Base-by-base conservation (phyloP, 2,888 invertebrate genomes). In the Zaprionus lineosus region DNA sequence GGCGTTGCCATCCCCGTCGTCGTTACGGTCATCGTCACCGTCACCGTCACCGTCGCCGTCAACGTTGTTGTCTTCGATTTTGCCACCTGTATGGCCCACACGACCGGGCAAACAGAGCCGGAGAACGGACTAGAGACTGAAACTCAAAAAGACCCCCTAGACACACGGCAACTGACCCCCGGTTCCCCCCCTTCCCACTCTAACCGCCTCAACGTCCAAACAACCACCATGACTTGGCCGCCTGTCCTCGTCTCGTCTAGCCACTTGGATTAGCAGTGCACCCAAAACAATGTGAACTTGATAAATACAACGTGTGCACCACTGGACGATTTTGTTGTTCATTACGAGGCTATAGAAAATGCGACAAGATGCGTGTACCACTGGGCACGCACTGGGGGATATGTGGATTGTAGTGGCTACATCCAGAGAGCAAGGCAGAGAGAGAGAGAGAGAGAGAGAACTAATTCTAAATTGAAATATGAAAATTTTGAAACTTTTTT, bases 301-400 rank as follows among this genome's bases (percentile, higher is more conserved):
- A 63, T 55, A 61, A 53, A 31, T 57, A 60, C 14, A 44, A 21
- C 12, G 41, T 56, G 50, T 51, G 40, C 43, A 41, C 12, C 31
- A 19, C 37, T 1, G n/a, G 28, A 26, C 41, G 11, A 36, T 31
- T 50, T 28, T 39, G 33, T 3, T 26, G 51, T 48, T 75, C 66
- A 77, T 82, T 82, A 77, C 18, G 39, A 16, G 7, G 31, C 82
- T 61, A 65, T 75, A 55, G 31, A 81, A 47, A 31, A 48, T 3
- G 5, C 11, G 11, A 21, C 8, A 9, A 21, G 9, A 3, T 24
- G 8, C 4, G 4, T 8, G 2, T 24, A 24, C n/a, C 24, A 24
- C 24, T n/a, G n/a, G n/a, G n/a, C n/a, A n/a, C n/a, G n/a, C n/a
- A n/a, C n/a, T n/a, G n/a, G n/a, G n/a, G n/a, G n/a, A n/a, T n/a